Percentiles rank a stretch among this genome's conserved stretches.
Conservation (phyloP, 92 coral and sea anemone genomes). For the Heliopora coerulea region DNA sequence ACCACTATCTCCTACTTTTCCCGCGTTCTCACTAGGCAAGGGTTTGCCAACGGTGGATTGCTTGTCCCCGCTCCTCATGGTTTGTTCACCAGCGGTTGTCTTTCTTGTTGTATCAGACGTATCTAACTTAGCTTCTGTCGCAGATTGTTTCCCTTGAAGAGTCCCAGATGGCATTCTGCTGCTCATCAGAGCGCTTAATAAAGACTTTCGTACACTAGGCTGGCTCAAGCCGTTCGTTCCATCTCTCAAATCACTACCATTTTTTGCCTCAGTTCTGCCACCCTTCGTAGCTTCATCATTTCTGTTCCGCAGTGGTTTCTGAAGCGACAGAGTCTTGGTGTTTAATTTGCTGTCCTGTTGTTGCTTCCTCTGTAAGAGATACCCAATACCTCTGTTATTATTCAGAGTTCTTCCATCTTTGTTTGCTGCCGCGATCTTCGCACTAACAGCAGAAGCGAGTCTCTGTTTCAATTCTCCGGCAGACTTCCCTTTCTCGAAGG, state of each 20-base stretch:
- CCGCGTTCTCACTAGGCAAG: too few relatives aligned
- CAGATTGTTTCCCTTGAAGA: not conserved
- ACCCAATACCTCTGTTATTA: constrained; percentile 32
- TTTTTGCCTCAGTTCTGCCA: not conserved
- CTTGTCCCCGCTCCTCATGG: not conserved
- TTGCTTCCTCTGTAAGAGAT: constrained; percentile 27
- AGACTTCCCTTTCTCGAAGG: constrained; percentile 11
- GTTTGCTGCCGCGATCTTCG: constrained; percentile 15
- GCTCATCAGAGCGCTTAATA: constrained; percentile 29
- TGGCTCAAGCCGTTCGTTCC: not conserved
- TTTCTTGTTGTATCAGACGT: not conserved
- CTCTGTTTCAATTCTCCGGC: constrained; percentile 29
- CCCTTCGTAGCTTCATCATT: not conserved
- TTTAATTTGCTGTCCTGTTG: constrained; percentile 18
- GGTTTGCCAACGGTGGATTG: not conserved
- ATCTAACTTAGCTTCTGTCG: not conserved
- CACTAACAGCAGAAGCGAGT: constrained; percentile 32
- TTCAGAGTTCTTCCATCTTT: not conserved
- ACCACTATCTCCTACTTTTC: too few relatives aligned
- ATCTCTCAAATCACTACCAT: not conserved
- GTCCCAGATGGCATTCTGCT: constrained; percentile 27
- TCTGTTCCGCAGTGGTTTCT: constrained; percentile 7
- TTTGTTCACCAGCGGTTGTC: too few relatives aligned
- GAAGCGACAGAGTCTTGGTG: constrained; percentile 21
- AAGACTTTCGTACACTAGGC: constrained; percentile 1